Base-by-base conservation (phyloP, 2,797 vertebrate species). In the Xerus rutilus region DNA sequence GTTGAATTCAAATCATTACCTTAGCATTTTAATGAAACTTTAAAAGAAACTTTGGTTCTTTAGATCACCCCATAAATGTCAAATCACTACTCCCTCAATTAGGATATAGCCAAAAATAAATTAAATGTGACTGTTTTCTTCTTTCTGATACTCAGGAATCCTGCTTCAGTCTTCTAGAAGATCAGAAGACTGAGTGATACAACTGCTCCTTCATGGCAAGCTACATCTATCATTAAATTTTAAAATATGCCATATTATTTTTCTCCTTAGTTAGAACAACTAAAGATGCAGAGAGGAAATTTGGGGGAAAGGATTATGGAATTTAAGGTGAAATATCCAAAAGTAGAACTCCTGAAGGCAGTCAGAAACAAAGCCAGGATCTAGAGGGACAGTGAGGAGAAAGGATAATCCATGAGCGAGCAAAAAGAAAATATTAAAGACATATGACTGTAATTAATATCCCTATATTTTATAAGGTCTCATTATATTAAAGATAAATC, bases 1-100 rank as follows among this genome's bases (percentile, higher is more conserved):
- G n/a, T 65, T 78, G 49, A 93, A 87, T 88, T 96, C 95, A 85
- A 84, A 77, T 62, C 49, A n/a, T 57, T 81, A 35, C n/a, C 18
- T 64, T 90, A 77, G 12, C 17, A 15, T 90, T 90, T 97, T 96
- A 69, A 47, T n/a, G 15, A 84, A 43, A 73, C 8, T 70, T 89
- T 84, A 92, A 95, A 92, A 72, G 59, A 94, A 30, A 54, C 35
- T 57, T 96, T 14, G 6, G 20, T 74, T 88, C 20, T 70, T 77
- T 43, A 54, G 25, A 4, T n/a, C 67, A 54, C 14, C 78, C 5
- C 18, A 57, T 39, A 91, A 74, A 70, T 57, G 23, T 39, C 32
- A 72, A 78, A 69, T 85, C 17, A 52, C 17, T 82, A 67, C 17
- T 62, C 91, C 32, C 62, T 91, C 64, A 72, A 64, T 89, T 77